A percentile compares a stretch with the other conserved stretches of the same genome.
phyloP scores from a whole-genome alignment of 2,888 invertebrate genomes.

The Colostygia pectinataria region DNA sequence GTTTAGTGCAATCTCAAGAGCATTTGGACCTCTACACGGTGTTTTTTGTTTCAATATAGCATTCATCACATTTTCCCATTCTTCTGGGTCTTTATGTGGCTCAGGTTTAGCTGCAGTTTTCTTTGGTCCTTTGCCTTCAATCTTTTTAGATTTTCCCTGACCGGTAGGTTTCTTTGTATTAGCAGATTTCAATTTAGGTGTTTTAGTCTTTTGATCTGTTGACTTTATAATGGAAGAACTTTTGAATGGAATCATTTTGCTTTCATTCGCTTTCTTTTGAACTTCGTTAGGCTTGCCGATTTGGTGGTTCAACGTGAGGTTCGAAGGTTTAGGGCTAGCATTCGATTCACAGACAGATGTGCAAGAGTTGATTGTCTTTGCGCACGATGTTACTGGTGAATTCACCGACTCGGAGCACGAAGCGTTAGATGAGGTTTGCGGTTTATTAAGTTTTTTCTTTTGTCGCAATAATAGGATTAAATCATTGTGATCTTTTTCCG shows the following conservation, averaged over 20 bases:
- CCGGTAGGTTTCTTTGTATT: constrained; percentile 7
- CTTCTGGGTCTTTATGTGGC: constrained; percentile 32
- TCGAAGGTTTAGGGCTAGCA: background rate
- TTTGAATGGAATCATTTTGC: constrained; percentile 28
- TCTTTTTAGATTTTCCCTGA: constrained; percentile 19
- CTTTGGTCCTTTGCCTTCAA: constrained; percentile 16
- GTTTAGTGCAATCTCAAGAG: constrained; percentile 59
- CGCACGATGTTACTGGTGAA: background rate
- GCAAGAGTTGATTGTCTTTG: background rate
- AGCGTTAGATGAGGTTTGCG: background rate
- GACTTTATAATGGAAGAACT: constrained; percentile 27
- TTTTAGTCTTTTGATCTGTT: constrained; percentile 11
- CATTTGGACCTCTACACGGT: constrained; percentile 63
- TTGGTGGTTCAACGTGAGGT: background rate
- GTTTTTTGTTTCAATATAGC: constrained; percentile 67
- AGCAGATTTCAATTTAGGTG: constrained; percentile 1
- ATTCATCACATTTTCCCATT: constrained; percentile 69
- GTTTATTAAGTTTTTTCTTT: constrained; percentile 49
- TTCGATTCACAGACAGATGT: constrained; percentile 5
- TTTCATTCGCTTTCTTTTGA: constrained; percentile 5
- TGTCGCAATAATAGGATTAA: constrained; percentile 56
- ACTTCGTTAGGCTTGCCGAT: constrained; percentile 1
- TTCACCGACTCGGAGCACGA: background rate
- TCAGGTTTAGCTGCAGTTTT: constrained; percentile 19
- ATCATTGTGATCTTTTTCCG: constrained; percentile 62